Evolutionary conservation across 2,888 invertebrate species (phyloP), one percentile per base, ranked within the genome.

Genomic region (Chloroclysta siterata): DNA sequence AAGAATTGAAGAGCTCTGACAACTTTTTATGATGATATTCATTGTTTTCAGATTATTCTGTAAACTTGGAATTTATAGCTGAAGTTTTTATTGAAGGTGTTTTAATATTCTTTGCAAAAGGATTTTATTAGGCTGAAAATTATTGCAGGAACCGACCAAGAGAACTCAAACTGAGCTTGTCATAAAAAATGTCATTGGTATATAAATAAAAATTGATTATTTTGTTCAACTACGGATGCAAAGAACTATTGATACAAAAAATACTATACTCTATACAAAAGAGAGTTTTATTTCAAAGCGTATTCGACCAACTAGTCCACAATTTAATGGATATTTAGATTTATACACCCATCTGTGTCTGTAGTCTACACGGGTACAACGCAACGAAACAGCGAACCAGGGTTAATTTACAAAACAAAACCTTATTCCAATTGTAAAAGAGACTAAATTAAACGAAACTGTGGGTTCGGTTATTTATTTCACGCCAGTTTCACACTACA

Each of bases 11-110:
- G 48, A 58, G 58, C 54, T 58, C 6, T 8, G 8, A 60, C 39
- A 66, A 69, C 60, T 69, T 68, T 62, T 66, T 56, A 64, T 62
- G 63, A 60, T 63, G 53, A 64, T 65, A 67, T 66, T 69, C 69
- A 68, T 68, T 63, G 64, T 65, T 66, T 65, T 47, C 52, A 57
- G 62, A 68, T 69, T 68, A 67, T 64, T 58, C 60, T 51, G 58
- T 57, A 53, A 60, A 61, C 54, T 61, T 52, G 51, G 54, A 52
- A 65, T 65, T 65, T 58, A 65, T 29, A 17, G 51, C 36, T 7
- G 7, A 65, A 65, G 61, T 65, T 65, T 65, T 61, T 58, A 65
- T 61, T 65, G 54, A 50, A 65, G 57, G 48, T 57, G 60, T 65
- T 65, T 60, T 65, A 61, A 57, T 57, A 65, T 57, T 65, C 65